A percentile compares a stretch with the other conserved stretches of the same genome.
phyloP scores from a whole-genome alignment of 2,797 vertebrate species.

The Myotis pilosus region DNA sequence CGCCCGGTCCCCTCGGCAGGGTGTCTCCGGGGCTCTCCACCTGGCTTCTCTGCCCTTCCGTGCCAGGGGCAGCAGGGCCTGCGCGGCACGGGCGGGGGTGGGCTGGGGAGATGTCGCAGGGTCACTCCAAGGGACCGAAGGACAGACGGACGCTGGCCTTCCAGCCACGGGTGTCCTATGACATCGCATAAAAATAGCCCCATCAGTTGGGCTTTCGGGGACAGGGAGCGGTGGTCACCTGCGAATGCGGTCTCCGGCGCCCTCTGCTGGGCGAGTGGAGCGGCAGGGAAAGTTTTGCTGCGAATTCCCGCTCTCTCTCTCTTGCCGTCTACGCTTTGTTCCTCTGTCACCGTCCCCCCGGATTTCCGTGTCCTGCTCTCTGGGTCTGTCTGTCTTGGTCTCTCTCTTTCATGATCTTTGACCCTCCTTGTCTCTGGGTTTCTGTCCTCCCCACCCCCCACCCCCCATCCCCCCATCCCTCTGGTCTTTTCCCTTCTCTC shows the following conservation, averaged over 20 bases:
- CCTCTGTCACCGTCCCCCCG: not conserved
- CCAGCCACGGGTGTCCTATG: conserved; percentile 60
- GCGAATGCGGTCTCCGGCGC: not conserved
- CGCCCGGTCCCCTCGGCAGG: not conserved
- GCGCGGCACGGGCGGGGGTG: not conserved
- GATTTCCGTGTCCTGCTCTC: not conserved
- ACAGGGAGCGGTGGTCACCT: not conserved
- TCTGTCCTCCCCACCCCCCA: not conserved
- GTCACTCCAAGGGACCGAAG: conserved; percentile 63
- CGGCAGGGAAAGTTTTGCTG: not conserved
- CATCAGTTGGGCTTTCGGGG: not conserved
- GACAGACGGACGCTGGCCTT: conserved; percentile 57
- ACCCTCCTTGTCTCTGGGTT: not conserved
- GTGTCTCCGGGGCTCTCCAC: not conserved
- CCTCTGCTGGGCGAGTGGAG: conserved; percentile 56
- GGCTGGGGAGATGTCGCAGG: conserved; percentile 9
- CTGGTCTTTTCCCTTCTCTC: not conserved
- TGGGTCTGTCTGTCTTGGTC: not conserved
- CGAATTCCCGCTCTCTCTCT: not conserved
- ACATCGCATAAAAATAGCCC: conserved; percentile 74
- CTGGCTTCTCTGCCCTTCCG: not conserved
- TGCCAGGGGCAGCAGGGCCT: not conserved
- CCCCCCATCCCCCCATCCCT: too few relatives aligned
- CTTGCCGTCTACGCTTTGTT: not conserved
- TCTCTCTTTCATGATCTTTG: not conserved